Evolutionary conservation across 2,797 vertebrate species (phyloP), one percentile per base, ranked within the genome.

Genomic region (Urosaurus nigricauda): DNA sequence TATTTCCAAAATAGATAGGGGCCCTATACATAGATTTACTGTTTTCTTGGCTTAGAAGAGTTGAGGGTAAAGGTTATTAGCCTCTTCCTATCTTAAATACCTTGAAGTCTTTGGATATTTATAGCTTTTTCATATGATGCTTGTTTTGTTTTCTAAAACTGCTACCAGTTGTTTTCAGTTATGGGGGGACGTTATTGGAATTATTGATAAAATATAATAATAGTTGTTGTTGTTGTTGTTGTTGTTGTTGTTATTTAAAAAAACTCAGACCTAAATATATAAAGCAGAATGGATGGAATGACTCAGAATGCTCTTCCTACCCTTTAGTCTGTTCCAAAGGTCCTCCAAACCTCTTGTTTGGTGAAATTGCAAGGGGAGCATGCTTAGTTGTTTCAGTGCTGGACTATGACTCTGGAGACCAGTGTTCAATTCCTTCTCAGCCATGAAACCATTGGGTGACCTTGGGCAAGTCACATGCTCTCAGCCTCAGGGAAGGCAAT

Each of bases 1-100:
- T 91, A 17, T 70, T 89, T 21, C 88, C 90, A 35, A 86, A 85
- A 79, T 32, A 79, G 32, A 32, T 53, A 53, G 13, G 11, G 13
- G 4, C 14, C 26, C 47, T 79, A 4, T 24, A 17, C 17, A 21
- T 19, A 79, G 29, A 8, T 47, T 79, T 79, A 56, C 12, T n/a
- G 51, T 16, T 79, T n/a, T 4, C 2, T 53, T 32, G 17, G 5
- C 1, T 79, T 40, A 83, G 56, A 65, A 37, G 26, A 29, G 24
- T 43, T 37, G 60, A 83, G 35, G 4, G 6, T 32, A 65, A 83
- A 29, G 60, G 13, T 3, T 17, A 83, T 29, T 32, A 32, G 16
- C 11, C 47, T 17, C 32, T 56, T 79, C 29, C 29, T n/a, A n/a
- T 78, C 26, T 78, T 78, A 51, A 78, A 78, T 29, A 78, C 29